Percentiles rank a stretch among this genome's conserved stretches.
phyloP scores from a whole-genome alignment of 2,797 vertebrate genomes.

The Euthynnus affinis region DNA sequence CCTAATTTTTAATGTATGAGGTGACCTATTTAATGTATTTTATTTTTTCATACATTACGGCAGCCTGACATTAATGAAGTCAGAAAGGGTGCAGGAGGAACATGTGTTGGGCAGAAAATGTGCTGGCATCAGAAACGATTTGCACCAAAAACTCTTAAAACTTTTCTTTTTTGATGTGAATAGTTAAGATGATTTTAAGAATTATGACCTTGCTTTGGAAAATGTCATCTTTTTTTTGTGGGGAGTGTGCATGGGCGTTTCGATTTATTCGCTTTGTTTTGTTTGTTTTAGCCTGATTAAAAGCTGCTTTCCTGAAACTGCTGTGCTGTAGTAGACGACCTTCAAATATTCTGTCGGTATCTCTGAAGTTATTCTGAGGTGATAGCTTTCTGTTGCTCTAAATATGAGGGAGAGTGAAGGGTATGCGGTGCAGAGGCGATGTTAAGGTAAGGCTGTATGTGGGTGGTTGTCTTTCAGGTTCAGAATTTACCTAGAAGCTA shows the following conservation, averaged over 20 bases:
- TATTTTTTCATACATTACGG: conserved; percentile 5
- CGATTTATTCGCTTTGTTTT: neutral
- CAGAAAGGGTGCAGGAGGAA: neutral
- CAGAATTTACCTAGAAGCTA: conserved; percentile 54
- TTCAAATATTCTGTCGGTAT: conserved; percentile 26
- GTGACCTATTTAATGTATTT: neutral
- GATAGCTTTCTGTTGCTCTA: conserved; percentile 4
- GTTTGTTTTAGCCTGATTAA: conserved; percentile 21
- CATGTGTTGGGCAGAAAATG: neutral
- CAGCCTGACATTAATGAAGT: neutral
- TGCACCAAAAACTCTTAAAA: neutral
- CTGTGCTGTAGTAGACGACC: conserved; percentile 37
- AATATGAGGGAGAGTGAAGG: conserved; percentile 8
- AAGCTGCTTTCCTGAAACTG: conserved; percentile 42
- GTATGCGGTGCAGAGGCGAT: conserved; percentile 51
- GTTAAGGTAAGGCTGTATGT: conserved; percentile 52
- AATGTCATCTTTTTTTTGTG: neutral
- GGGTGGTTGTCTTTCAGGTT: conserved; percentile 59
- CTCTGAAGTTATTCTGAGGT: conserved; percentile 46
- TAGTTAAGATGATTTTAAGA: conserved; percentile 3
- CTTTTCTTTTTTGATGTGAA: neutral
- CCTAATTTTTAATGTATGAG: neutral
- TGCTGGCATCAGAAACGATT: conserved; percentile 18
- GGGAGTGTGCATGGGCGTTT: conserved; percentile 31
- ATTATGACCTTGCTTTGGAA: neutral